These are phyloP conservation scores for Dione juno DNA, from an alignment of 2,888 invertebrate species.

Conservation along the genomic window DNA sequence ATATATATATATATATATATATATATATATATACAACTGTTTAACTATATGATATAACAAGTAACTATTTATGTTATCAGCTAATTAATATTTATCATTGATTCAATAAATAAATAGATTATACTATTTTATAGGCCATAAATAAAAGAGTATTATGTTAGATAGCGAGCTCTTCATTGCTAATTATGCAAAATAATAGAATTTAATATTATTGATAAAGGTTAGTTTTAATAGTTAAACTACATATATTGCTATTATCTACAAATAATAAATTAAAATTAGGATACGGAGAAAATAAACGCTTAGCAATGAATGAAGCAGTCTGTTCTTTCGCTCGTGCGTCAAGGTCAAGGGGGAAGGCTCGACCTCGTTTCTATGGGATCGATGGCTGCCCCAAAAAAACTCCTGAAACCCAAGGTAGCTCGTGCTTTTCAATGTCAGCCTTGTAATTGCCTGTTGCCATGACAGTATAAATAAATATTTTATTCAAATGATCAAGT, in stretches of 20 bases:
- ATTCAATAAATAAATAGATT: slow-evolving; percentile 15
- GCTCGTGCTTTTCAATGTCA: slow-evolving; percentile 79
- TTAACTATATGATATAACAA: slow-evolving; percentile 13
- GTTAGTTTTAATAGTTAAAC: not conserved
- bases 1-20: not conserved
- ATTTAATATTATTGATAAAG: not conserved
- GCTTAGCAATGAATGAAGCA: slow-evolving; percentile 66
- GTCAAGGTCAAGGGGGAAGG: slow-evolving; percentile 70
- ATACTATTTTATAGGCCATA: slow-evolving; percentile 12
- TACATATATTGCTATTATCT: too few species aligned
- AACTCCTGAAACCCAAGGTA: slow-evolving; percentile 65
- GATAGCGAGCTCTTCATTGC: slow-evolving; percentile 4
- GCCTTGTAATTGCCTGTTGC: slow-evolving; percentile 65
- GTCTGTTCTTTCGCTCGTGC: slow-evolving; percentile 66
- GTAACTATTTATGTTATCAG: slow-evolving; percentile 10
- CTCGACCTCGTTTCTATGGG: slow-evolving; percentile 74
- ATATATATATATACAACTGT: slow-evolving; percentile 7
- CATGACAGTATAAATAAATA: slow-evolving; percentile 66
- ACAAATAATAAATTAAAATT: not conserved
- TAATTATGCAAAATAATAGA: slow-evolving; percentile 6
- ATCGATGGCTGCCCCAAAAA: slow-evolving; percentile 78
- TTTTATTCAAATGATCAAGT: slow-evolving; percentile 3
- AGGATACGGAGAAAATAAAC: not conserved
- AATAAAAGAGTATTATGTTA: slow-evolving; percentile 12
- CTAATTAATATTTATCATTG: slow-evolving; percentile 6